These are phyloP conservation scores for Anas bahamensis DNA, from an alignment of 2,797 vertebrate genomes.

Conservation along the genomic window DNA sequence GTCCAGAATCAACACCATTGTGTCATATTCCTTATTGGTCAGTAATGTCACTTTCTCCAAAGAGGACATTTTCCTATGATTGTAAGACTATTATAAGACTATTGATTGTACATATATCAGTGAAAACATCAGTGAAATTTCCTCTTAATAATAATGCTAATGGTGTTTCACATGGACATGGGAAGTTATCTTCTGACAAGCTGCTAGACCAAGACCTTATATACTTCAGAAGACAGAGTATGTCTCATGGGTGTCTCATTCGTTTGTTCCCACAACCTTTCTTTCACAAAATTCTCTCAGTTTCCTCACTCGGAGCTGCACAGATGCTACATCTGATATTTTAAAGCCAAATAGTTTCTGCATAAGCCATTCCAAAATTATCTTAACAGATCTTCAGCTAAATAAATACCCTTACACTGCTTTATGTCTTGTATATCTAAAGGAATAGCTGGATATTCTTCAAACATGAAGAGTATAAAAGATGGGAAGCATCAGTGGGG, in stretches of 20 bases:
- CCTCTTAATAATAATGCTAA: not conserved
- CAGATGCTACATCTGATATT: not conserved
- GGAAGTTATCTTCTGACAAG: not conserved
- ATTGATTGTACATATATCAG: not conserved
- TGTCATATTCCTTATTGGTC: not conserved
- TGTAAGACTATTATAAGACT: not conserved
- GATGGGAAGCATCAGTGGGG: not conserved
- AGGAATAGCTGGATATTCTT: not conserved
- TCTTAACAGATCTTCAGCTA: not conserved
- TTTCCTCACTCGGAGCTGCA: not conserved
- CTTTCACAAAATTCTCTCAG: not conserved
- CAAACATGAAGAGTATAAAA: not conserved
- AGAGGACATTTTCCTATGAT: not conserved
- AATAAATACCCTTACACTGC: not conserved
- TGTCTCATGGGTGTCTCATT: not conserved
- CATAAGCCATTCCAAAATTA: not conserved
- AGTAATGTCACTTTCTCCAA: not conserved
- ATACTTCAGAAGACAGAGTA: not conserved
- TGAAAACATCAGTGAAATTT: not conserved
- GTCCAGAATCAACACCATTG: not conserved
- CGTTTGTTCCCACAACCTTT: not conserved
- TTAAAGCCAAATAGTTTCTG: slow-evolving; percentile 21
- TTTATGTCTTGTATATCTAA: not conserved
- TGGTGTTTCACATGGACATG: not conserved
- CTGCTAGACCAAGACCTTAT: not conserved